Evolutionary conservation across 2,888 invertebrate genomes (phyloP).

Genomic region (Calliopum simillimum): DNA sequence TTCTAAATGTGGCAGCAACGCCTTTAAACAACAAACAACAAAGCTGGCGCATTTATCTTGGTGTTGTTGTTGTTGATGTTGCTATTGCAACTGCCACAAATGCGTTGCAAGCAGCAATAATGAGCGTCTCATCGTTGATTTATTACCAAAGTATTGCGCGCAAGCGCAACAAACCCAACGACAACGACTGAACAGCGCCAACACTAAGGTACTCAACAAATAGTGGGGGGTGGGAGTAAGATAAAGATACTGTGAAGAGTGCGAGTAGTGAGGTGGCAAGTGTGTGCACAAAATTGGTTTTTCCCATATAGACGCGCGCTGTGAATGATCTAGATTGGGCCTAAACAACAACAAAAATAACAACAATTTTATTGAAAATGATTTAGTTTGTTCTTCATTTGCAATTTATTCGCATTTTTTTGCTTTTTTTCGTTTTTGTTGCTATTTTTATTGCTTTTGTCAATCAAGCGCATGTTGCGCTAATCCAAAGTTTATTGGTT

Average conservation of each 20-base stretch:
- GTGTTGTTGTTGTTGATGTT: constrained; percentile 4
- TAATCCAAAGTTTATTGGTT: not conserved
- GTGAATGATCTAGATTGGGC: no score
- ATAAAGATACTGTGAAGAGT: no score
- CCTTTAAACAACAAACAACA: constrained; percentile 18
- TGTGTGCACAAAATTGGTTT: no score
- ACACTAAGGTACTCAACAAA: no score
- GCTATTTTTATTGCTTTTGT: constrained; percentile 4
- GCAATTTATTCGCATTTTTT: constrained; percentile 10
- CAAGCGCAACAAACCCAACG: no score
- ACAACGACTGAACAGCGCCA: no score
- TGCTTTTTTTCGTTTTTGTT: constrained; percentile 1
- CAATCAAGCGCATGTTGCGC: constrained; percentile 19
- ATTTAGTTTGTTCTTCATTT: not conserved
- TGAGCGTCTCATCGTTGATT: constrained; percentile 29
- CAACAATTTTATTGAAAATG: no score
- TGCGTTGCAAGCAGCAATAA: constrained; percentile 27
- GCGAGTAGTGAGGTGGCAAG: no score
- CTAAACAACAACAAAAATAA: no score
- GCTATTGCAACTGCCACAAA: constrained; percentile 7
- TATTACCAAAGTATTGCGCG: constrained; percentile 23
- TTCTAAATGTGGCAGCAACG: constrained; percentile 22
- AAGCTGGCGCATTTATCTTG: not conserved
- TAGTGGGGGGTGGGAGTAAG: no score
- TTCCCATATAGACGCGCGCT: no score